Percentiles rank a stretch among this genome's conserved stretches.
Conservation (phyloP, 2,797 vertebrate species). For the Myotis findleyi region DNA sequence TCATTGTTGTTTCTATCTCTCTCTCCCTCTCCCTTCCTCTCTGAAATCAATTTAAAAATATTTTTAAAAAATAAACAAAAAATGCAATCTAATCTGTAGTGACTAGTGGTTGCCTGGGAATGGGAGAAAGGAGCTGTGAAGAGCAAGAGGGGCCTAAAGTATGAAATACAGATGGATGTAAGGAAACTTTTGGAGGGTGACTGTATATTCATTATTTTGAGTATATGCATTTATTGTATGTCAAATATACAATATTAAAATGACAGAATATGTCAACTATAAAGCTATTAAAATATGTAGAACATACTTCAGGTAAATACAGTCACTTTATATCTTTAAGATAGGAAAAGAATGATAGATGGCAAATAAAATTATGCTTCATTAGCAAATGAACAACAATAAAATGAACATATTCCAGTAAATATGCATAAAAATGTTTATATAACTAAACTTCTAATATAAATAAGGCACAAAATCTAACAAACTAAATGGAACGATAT, state of each 20-base stretch:
- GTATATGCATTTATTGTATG: not conserved
- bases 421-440: constrained; percentile 17
- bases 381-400: not conserved
- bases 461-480: constrained; percentile 45
- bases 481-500: constrained; percentile 31
- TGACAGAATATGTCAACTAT: not conserved
- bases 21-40: too few relatives aligned
- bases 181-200: not conserved
- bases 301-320: not conserved
- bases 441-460: not conserved
- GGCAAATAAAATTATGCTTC: not conserved
- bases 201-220: not conserved
- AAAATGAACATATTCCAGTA: constrained; percentile 2
- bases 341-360: not conserved
- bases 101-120: not conserved
- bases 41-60: too few relatives aligned
- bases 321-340: constrained; percentile 39
- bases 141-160: not conserved
- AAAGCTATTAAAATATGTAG: not conserved
- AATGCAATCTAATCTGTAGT: not conserved
- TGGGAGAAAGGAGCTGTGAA: not conserved
- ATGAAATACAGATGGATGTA: not conserved
- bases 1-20: too few relatives aligned
- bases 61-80: not conserved
- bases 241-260: not conserved